These are phyloP conservation scores for Tinamus guttatus DNA, from an alignment of 2,113 vertebrate genomes.

Conservation along the genomic window DNA sequence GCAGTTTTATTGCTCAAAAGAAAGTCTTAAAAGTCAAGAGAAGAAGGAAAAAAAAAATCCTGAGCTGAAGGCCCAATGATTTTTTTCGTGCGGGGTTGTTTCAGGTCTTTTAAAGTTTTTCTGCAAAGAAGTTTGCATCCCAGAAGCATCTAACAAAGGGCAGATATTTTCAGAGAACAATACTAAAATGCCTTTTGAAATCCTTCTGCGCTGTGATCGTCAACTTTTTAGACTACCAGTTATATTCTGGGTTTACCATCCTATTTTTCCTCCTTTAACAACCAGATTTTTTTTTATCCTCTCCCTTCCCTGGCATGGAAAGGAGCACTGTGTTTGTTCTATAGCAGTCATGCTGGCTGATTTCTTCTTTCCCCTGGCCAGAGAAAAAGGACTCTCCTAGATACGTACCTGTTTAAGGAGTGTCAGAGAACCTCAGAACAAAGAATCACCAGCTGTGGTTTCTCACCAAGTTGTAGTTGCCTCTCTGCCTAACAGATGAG, in stretches of 20 bases:
- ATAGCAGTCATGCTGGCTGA: background rate
- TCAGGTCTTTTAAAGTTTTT: background rate
- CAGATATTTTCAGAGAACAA: background rate
- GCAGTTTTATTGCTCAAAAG: background rate
- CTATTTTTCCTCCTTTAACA: background rate
- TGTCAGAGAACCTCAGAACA: background rate
- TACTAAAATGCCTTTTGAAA: background rate
- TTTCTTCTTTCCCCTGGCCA: background rate
- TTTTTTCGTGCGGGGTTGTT: background rate
- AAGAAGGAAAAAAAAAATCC: background rate
- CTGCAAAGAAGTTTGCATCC: background rate
- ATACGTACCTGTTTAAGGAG: background rate
- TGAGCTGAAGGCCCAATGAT: background rate
- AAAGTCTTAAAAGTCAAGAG: background rate
- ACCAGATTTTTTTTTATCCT: background rate
- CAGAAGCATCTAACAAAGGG: background rate
- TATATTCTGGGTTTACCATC: background rate
- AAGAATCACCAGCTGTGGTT: background rate
- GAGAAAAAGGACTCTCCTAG: background rate
- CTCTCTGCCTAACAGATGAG: background rate
- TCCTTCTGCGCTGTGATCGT: background rate
- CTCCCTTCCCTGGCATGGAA: background rate
- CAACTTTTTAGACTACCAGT: background rate
- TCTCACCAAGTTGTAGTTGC: background rate
- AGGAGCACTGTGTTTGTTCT: background rate